These are phyloP conservation scores for Aphaenogaster rudis DNA, from an alignment of 1,140 invertebrate genomes.

Conservation along the genomic window DNA sequence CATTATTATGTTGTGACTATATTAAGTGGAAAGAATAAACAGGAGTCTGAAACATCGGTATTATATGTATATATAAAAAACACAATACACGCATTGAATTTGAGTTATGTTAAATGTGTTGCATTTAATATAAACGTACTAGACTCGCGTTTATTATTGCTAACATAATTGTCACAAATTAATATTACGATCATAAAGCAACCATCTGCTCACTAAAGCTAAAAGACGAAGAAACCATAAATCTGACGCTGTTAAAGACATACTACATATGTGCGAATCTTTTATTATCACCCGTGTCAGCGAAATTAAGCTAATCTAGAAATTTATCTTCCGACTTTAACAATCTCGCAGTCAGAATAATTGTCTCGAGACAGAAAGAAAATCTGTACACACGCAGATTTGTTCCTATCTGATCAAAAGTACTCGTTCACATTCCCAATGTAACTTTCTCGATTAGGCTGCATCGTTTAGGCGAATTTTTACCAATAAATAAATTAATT, in stretches of 20 bases:
- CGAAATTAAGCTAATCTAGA: slow-evolving; percentile 51
- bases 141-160: background rate
- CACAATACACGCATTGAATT: background rate
- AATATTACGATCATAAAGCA: background rate
- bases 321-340: slow-evolving; percentile 23
- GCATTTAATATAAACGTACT: background rate
- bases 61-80: slow-evolving; percentile 14
- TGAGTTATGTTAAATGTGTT: background rate
- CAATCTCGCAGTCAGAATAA: slow-evolving; percentile 22
- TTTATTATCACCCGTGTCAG: slow-evolving; percentile 60
- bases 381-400: slow-evolving; percentile 4
- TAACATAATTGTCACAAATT: slow-evolving; percentile 28
- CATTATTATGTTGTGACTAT: slow-evolving; percentile 15
- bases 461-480: slow-evolving; percentile 34
- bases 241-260: slow-evolving; percentile 35
- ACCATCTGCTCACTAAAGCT: background rate
- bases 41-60: background rate
- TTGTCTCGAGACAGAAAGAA: slow-evolving; percentile 15
- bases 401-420: slow-evolving; percentile 15
- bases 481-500: slow-evolving; percentile 8
- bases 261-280: slow-evolving; percentile 37
- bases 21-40: background rate
- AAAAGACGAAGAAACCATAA: background rate
- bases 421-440: background rate
- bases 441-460: slow-evolving; percentile 42